Base-by-base conservation (phyloP, 2,113 vertebrate genomes). In the Sceloporus undulatus region DNA sequence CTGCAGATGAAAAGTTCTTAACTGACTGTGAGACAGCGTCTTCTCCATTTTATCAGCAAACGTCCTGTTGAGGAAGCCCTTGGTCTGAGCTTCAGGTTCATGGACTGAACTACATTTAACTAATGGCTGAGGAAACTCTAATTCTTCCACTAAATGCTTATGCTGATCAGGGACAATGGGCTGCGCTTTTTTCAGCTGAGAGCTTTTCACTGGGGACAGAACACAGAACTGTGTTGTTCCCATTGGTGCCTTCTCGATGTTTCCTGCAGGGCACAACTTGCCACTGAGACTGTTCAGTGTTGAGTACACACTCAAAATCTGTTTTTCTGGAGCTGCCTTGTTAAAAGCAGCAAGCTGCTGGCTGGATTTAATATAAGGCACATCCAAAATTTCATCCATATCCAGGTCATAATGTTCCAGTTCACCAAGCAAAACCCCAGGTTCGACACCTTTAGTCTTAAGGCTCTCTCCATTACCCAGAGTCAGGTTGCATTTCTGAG, bases 371-470 rank as follows among this genome's bases (percentile, higher is more conserved):
- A 99, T 99, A 65, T 99, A 99, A 93, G 99, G 98, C 96, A 99
- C 99, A 54, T 99, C 99, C 95, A 99, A 97, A 95, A 99, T 99
- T 97, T 99, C 99, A 92, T 99, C 99, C 99, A 99, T 99, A 96
- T 99, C 98, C 85, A 99, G 97, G 88, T 99, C 99, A 77, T 99
- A 99, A 91, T 99, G 99, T 87, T 99, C 99, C 95, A 99, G 96
- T 88, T 99, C 98, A 0, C 98, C 99, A 75, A 98, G 97, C 29
- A 98, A 91, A 38, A 95, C 90, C 84, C 93, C 77, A 4, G 95
- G 93, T 54, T 97, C 96, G 0, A 89, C 73, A 66, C 81, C 94
- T 91, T 97, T 98, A 23, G 91, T 95, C 91, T 97, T 97, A 87
- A 96, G 96, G 2, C 76, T 95, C 0, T 96, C 94, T 65, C 92